Conservation (phyloP, 2,113 vertebrate species). For the Phocoena sinus region DNA sequence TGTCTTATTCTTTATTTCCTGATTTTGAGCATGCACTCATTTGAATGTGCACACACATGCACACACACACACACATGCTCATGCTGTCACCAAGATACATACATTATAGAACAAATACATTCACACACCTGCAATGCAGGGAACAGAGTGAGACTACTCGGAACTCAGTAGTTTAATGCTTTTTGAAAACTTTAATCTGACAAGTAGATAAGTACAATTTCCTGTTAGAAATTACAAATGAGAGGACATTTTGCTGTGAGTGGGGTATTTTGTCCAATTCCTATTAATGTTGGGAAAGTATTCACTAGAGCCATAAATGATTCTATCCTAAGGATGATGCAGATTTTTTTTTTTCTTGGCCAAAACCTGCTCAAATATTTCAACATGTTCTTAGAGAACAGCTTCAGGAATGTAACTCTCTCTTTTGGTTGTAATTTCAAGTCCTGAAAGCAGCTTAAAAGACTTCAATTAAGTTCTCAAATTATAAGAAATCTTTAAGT, state of each 20-base stretch:
- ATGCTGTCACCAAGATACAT: neutral
- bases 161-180: neutral
- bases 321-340: neutral
- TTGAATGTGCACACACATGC: neutral
- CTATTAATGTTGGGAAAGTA: neutral
- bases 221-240: neutral
- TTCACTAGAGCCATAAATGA: neutral
- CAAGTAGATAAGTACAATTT: neutral
- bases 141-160: neutral
- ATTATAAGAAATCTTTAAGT: neutral
- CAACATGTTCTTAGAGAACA: neutral
- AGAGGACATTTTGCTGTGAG: neutral
- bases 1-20: constrained; percentile 38
- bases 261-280: neutral
- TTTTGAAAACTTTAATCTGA: constrained; percentile 10
- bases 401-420: neutral
- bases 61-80: neutral
- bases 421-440: neutral
- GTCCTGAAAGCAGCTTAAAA: neutral
- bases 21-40: neutral
- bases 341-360: neutral
- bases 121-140: neutral
- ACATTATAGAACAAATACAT: neutral
- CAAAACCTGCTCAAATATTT: neutral
- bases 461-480: neutral